phyloP scores from a whole-genome alignment of 2,797 vertebrate genomes.

The Tragelaphus eurycerus region DNA sequence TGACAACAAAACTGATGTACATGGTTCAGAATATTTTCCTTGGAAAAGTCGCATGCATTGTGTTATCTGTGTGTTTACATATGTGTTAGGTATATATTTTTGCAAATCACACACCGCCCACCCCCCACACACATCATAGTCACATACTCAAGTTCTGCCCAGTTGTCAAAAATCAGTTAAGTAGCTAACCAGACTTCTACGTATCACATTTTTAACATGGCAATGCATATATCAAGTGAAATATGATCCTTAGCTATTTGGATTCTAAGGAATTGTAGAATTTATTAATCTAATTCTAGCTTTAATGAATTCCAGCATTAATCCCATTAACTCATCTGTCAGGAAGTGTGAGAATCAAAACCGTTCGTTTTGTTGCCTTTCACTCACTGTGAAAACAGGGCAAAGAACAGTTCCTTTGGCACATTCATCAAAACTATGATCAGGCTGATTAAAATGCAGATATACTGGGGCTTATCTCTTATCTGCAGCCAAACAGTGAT shows the following conservation, averaged over 20 bases:
- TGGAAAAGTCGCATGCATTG: background rate
- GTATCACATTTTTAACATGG: constrained; percentile 21
- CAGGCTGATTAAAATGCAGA: constrained; percentile 79
- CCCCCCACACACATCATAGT: background rate
- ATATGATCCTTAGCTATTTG: background rate
- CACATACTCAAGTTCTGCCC: background rate
- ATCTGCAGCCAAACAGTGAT: constrained; percentile 64
- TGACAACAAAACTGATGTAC: background rate
- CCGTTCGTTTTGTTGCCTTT: constrained; percentile 76
- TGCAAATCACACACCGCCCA: background rate
- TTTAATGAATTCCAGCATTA: constrained; percentile 65
- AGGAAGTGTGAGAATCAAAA: constrained; percentile 69
- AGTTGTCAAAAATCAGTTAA: background rate
- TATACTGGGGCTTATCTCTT: constrained; percentile 70
- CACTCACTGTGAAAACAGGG: constrained; percentile 68
- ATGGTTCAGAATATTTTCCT: background rate
- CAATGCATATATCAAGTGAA: constrained; percentile 27
- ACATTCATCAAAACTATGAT: constrained; percentile 78
- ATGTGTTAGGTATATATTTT: background rate
- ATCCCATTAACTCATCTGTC: constrained; percentile 72
- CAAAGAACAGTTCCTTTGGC: constrained; percentile 71
- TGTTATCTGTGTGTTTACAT: background rate
- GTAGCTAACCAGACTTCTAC: background rate
- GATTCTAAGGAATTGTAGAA: background rate
- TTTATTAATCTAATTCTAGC: background rate